These are phyloP conservation scores for Apis cerana DNA, from an alignment of 1,140 invertebrate species.

Conservation along the genomic window DNA sequence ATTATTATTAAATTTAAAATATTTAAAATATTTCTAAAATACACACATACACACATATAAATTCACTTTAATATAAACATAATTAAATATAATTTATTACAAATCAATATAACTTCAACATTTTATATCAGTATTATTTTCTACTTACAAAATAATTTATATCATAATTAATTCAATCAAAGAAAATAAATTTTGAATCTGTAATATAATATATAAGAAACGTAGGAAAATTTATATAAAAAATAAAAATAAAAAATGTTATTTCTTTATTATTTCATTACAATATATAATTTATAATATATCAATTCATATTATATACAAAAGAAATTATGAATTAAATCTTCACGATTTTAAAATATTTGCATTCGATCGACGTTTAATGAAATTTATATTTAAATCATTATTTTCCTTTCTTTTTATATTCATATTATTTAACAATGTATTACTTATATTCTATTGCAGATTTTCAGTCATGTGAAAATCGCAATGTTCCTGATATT, in stretches of 20 bases:
- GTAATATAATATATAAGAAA: background rate
- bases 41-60: no score
- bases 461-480: slow-evolving; percentile 87
- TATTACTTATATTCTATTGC: slow-evolving; percentile 80
- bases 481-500: slow-evolving; percentile 85
- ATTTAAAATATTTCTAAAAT: background rate
- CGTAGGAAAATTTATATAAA: background rate
- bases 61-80: background rate
- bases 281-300: background rate
- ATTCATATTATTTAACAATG: background rate
- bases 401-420: slow-evolving; percentile 35
- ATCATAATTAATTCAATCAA: background rate
- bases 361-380: slow-evolving; percentile 26
- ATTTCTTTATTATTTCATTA: background rate
- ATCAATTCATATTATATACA: background rate
- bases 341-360: background rate
- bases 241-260: background rate
- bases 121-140: background rate
- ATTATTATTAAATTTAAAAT: background rate
- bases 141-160: background rate
- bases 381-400: background rate
- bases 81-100: slow-evolving; percentile 2
- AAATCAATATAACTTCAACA: background rate
- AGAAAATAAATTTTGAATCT: background rate
- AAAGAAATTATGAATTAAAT: slow-evolving; percentile 18